Percentiles rank a stretch among this genome's conserved stretches.
Conservation (phyloP, 2,113 vertebrate species). For the Mastomys coucha region DNA sequence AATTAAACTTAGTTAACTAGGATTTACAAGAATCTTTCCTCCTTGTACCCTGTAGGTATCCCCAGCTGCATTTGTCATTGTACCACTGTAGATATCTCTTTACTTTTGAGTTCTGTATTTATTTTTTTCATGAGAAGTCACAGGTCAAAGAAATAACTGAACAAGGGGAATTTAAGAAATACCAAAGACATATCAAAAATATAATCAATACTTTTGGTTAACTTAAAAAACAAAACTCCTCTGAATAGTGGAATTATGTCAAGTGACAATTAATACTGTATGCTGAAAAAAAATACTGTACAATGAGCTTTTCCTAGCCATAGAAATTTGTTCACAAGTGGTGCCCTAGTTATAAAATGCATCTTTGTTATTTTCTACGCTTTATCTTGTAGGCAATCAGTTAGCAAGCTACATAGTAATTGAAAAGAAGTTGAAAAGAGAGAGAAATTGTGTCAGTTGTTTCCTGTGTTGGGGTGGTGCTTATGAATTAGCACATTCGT, state of each 20-base stretch:
- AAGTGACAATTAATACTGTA: background rate
- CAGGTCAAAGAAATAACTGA: background rate
- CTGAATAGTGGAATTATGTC: background rate
- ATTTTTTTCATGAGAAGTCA: background rate
- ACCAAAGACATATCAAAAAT: background rate
- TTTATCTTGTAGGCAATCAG: background rate
- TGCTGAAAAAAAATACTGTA: background rate
- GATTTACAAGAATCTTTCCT: background rate
- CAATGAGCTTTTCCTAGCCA: fast-evolving
- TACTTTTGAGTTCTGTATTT: background rate
- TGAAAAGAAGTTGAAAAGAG: background rate
- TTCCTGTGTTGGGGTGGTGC: background rate
- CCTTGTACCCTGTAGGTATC: too few species aligned
- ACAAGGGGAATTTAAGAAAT: background rate
- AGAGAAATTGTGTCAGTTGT: background rate
- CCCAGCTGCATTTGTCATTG: background rate
- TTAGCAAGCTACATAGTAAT: background rate
- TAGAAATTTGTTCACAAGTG: background rate
- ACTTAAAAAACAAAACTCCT: background rate
- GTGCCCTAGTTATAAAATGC: background rate
- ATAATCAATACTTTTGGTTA: background rate
- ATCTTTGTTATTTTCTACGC: background rate
- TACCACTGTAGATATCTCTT: background rate
- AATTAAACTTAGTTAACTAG: background rate
- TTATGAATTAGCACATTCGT: background rate